A percentile compares a stretch with the other conserved stretches of the same genome.
Conservation (phyloP, 1,140 invertebrate genomes). For the Oscheius sp. region DNA sequence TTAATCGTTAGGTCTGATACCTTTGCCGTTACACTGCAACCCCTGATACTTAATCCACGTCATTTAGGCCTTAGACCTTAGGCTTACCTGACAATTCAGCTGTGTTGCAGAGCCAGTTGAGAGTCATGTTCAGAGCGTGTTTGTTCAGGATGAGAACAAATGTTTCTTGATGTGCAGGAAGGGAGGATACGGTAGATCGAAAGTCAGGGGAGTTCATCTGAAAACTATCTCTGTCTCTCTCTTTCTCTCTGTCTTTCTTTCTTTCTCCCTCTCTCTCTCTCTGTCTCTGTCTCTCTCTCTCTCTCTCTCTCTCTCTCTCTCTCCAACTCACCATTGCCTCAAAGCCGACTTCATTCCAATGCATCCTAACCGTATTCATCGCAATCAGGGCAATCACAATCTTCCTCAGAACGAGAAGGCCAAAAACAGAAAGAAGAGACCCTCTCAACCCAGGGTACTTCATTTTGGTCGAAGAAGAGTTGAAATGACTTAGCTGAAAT, state of each 20-base stretch:
- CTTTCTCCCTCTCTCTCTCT: not conserved
- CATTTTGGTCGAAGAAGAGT: no score
- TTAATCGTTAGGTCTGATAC: no score
- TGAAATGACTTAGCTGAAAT: no score
- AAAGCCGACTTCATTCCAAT: slow-evolving; percentile 31
- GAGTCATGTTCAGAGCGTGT: slow-evolving; percentile 41
- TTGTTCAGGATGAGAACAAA: slow-evolving; percentile 34
- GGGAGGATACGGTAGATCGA: not conserved
- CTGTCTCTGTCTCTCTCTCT: not conserved
- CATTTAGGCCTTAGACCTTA: no score
- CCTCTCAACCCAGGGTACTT: not conserved
- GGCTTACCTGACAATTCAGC: slow-evolving; percentile 13
- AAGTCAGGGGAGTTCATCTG: slow-evolving; percentile 18
- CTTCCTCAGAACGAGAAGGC: slow-evolving; percentile 28
- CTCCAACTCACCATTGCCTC: slow-evolving; percentile 20
- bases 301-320: not conserved
- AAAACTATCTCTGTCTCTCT: not conserved
- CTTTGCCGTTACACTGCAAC: no score
- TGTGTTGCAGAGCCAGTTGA: slow-evolving; percentile 43
- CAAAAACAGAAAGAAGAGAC: slow-evolving; percentile 14
- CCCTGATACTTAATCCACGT: no score
- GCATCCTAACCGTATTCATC: slow-evolving; percentile 26
- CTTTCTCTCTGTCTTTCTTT: no score
- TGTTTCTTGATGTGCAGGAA: slow-evolving; percentile 7
- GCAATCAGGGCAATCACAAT: slow-evolving; percentile 26